Evolutionary conservation across 2,888 invertebrate genomes (phyloP), one percentile per base, ranked within the genome.

Genomic region (Zootermopsis nevadensis): DNA sequence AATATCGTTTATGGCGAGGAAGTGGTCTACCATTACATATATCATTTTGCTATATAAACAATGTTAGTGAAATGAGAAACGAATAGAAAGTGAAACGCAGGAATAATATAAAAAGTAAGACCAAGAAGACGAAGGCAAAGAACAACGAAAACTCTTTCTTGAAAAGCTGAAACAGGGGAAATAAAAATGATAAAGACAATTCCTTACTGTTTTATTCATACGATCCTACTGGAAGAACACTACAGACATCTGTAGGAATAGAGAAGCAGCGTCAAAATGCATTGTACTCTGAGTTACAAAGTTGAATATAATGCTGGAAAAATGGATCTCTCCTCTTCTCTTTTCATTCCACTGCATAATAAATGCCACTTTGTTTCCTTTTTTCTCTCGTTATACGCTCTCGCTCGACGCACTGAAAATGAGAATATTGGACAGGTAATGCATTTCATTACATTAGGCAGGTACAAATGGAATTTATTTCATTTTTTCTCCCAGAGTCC

Each of bases 101-200:
- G 7, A 27, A 72, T 15, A 22, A 27, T 22, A 69, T 15, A 69
- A 30, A 69, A 22, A 69, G 12, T 15, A 72, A 72, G 33, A 72
- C 7, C 72, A 31, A 19, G 31, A 27, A 27, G 22, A 33, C n/a
- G 33, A 3, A 3, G 67, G n/a, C 31, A 27, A 2, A 67, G 19
- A 76, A 12, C 33, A 76, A 76, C 24, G 38, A 76, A 76, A 8
- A 24, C 72, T 72, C n/a, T 33, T 22, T 35, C 31, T 72, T 72
- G 72, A 35, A 76, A 35, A 72, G 72, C 42, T 76, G 76, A 1
- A 35, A 76, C 38, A 35, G 12, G 38, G 35, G 27, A 22, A 31
- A 42, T 76, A 42, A 35, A 76, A 42, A 76, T 76, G 38, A 76
- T 76, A 76, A 35, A 76, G 76, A 76, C 76, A 76, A 42, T 24